Evolutionary conservation across 35 echinoderm and acorn worm species (phyloP), one percentile per base, ranked within the genome.

Genomic region (Strongylocentrotus purpuratus): DNA sequence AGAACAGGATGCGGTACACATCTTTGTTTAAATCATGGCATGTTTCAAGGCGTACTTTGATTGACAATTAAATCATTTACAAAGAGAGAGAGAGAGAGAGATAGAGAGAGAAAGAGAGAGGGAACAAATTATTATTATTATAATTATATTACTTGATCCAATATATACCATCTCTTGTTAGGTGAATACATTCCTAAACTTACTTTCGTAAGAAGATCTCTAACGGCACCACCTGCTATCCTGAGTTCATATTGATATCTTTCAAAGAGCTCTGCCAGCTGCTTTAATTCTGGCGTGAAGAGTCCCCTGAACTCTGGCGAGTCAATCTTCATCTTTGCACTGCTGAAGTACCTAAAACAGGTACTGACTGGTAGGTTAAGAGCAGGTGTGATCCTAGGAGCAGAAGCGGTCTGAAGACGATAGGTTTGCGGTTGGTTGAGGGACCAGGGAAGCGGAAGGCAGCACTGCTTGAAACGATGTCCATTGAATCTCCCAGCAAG

Each of bases 181-280:
- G 28, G 0, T 28, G 0, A 92, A 92, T 70, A 71, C 61, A 71
- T 71, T 71, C 61, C 61, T 15, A 50, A 32, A 92, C 85, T 95
- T 94, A 99, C 98, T 65, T 94, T 71, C 89, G 96, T 95, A 4
- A 99, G 86, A 32, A 99, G 94, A 86, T 99, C 98, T 78, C 98
- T 47, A 28, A 99, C 98, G 2, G 98, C 97, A 17, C 98, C 98
- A 45, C 98, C 98, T 70, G 98, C 98, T 52, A 99, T 98, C 47
- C 97, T 92, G 33, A 99, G 85, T 70, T 99, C 97, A 95, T 95
- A 96, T 61, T 97, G 95, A 92, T 99, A 95, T 45, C 96, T 94
- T 78, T 97, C 85, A 85, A 99, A 99, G 18, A 99, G 46, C 25
- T 99, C 96, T 33, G 95, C 92, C 46, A 99, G 94, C 33, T 96